A percentile compares a stretch with the other conserved stretches of the same genome.
These are phyloP conservation scores for Podocnemis expansa DNA, from an alignment of 2,113 vertebrate species.

Conservation along the genomic window DNA sequence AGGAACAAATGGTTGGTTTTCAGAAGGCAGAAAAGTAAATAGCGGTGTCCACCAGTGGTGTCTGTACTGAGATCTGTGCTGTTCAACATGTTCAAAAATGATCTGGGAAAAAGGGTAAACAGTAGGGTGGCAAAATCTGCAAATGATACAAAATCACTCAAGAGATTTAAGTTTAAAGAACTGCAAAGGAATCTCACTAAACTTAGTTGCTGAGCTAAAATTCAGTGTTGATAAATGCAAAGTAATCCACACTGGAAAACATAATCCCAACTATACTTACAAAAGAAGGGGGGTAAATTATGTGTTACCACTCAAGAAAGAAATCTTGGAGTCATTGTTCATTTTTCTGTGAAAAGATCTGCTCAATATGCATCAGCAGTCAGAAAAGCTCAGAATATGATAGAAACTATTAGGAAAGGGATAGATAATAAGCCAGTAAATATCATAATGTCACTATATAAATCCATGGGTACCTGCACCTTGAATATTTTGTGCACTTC, in stretches of 20 bases:
- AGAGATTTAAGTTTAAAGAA: not conserved
- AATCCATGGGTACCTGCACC: not conserved
- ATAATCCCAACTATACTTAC: not conserved
- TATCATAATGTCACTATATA: not conserved
- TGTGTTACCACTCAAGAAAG: not conserved
- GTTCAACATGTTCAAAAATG: too few relatives aligned
- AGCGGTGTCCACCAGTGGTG: not conserved
- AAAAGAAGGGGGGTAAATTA: not conserved
- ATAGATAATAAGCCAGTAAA: not conserved
- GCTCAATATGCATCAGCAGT: not conserved
- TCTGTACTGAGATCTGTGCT: too few relatives aligned
- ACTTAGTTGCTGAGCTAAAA: not conserved
- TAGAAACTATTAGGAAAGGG: not conserved
- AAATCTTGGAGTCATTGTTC: not conserved
- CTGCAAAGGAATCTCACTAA: not conserved
- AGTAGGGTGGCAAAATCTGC: not conserved
- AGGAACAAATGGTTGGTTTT: not conserved
- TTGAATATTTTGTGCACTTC: not conserved
- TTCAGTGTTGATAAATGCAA: not conserved
- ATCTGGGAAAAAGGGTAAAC: not conserved
- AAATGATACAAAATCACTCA: not conserved
- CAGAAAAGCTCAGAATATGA: not conserved
- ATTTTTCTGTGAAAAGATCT: not conserved
- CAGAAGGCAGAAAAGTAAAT: not conserved
- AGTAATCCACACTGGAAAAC: not conserved